Evolutionary conservation across 2,797 vertebrate species (phyloP), one percentile per base, ranked within the genome.

Genomic region (Schizopygopsis pylzovi): DNA sequence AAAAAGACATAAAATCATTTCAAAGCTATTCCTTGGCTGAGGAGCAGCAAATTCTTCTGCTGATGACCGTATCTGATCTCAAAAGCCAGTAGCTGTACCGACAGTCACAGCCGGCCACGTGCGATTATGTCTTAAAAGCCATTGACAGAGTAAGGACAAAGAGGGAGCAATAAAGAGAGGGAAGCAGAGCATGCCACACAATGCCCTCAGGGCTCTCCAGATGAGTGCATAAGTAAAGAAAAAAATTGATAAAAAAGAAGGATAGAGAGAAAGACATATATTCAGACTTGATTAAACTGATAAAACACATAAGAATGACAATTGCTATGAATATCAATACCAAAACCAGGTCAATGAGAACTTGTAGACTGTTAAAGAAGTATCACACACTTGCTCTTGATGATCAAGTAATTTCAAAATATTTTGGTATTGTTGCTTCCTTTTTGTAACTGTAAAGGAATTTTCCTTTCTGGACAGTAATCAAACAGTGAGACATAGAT

Each of bases 71-170:
- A 85, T 84, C 78, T 41, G 59, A 84, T 86, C 81, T 89, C 59
- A 82, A 84, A 84, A 49, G 20, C 67, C 81, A 82, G 78, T 78
- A 77, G 39, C 71, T 87, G 67, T 47, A n/a, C 70, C 10, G 20
- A 47, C 80, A 83, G 81, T 82, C 79, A 87, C 28, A 71, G 81
- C 52, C 52, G 67, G 88, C 85, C 83, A 87, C 54, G 73, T 88
- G 81, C 13, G 65, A 88, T 88, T 87, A 88, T 83, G 82, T 70
- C 82, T 89, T 89, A 89, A 89, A 90, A 89, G 88, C 83, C 88
- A 88, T 65, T 84, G 84, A 83, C 83, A 88, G 65, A 80, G 54
- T 70, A 80, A 84, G 88, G 87, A 90, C 86, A 90, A 87, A 86
- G 83, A 89, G 82, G 77, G 79, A 87, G 82, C 43, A 84, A 65